Base-by-base conservation (phyloP, 2,797 vertebrate species). In the Linurgus olivaceus region DNA sequence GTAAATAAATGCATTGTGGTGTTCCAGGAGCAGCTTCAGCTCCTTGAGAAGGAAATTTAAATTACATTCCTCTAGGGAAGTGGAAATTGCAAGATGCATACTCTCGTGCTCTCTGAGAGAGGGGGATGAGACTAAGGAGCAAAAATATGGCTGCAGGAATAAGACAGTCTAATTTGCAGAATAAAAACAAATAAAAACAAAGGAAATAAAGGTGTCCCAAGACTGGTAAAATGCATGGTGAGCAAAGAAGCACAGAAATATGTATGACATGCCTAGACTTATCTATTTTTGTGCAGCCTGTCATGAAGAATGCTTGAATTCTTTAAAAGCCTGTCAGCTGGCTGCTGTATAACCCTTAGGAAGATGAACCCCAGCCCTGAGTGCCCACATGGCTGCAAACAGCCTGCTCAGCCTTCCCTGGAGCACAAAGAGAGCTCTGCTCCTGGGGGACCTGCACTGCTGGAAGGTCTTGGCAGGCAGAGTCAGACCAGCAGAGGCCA, bases 191-290 rank as follows among this genome's bases (percentile, higher is more conserved):
- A 31, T 13, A 13, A 38, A 38, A 38, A 38, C 12, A 38, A 76
- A 24, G 17, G 29, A 57, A 77, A 9, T 42, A 20, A 31, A 45
- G 29, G 7, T 48, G 29, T 44, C 29, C 10, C 7, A 72, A 37
- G 26, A 8, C 29, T 71, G 31, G 31, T 45, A 50, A 52, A 68
- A 44, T 7, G 14, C 17, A 2, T 0, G 7, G 10, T 18, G 33
- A 33, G 54, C 63, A 44, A 33, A 62, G 38, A 5, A 88, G 35
- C 40, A 20, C 29, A 68, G 42, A 48, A 80, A 13, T n/a, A 10
- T 0, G 2, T 11, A 5, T 17, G 40, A 9, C 5, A 0, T 35
- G 6, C 5, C 21, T 33, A 48, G 8, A 71, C 10, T 13, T 35
- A 4, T 0, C 0, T 28, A 0, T 54, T 76, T 75, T 47, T 61